Conservation (phyloP, 2,797 vertebrate species). For the Dipus sagitta region DNA sequence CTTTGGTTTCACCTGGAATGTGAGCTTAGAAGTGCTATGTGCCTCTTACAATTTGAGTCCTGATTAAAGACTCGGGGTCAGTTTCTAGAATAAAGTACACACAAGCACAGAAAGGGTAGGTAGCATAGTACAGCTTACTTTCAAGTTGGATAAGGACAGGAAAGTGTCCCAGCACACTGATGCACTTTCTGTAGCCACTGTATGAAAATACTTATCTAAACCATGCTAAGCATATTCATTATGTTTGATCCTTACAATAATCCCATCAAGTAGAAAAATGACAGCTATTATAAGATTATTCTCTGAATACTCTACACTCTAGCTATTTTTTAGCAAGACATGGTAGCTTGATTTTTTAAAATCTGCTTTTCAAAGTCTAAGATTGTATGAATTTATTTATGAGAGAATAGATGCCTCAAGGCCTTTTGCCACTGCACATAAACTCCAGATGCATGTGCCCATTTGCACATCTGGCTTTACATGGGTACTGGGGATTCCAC, state of each 20-base stretch:
- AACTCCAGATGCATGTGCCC: too few species aligned
- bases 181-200: not conserved
- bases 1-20: constrained; percentile 50
- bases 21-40: constrained; percentile 36
- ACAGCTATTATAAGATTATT: constrained; percentile 18
- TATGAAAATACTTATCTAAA: not conserved
- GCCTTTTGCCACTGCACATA: too few species aligned
- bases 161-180: not conserved
- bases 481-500: too few species aligned
- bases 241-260: constrained; percentile 32
- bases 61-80: constrained; percentile 52
- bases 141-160: constrained; percentile 35
- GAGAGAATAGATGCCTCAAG: too few species aligned
- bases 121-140: not conserved
- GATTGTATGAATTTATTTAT: too few species aligned
- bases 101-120: constrained; percentile 16
- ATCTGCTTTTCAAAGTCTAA: too few species aligned
- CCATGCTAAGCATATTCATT: not conserved
- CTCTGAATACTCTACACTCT: constrained; percentile 4
- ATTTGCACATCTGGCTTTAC: too few species aligned
- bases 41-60: constrained; percentile 14
- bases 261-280: constrained; percentile 14
- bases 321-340: constrained; percentile 22
- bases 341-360: too few species aligned
- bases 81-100: constrained; percentile 28